A percentile compares a stretch with the other conserved stretches of the same genome.
Evolutionary conservation across 2,888 invertebrate species (phyloP).

Genomic region (Trisateles emortualis): DNA sequence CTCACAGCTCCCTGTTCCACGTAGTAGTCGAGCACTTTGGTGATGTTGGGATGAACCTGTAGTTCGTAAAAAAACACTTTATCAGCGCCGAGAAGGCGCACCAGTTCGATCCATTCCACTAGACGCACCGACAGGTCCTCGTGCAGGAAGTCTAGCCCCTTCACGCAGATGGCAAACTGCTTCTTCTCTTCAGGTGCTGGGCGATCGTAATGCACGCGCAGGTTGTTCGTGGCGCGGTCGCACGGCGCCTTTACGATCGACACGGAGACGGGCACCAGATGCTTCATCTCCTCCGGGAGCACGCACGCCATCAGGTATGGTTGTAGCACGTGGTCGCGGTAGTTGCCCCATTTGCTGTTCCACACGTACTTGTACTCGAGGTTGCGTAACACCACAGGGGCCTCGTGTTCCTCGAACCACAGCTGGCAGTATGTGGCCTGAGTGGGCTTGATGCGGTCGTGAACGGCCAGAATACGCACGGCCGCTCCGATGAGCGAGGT

Average conservation of each 20-base stretch:
- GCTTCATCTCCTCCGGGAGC: slow-evolving; percentile 91
- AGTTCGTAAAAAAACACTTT: slow-evolving; percentile 97
- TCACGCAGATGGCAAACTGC: slow-evolving; percentile 97
- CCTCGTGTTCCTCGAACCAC: slow-evolving; percentile 95
- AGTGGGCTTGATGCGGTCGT: slow-evolving; percentile 95
- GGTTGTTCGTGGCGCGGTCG: slow-evolving; percentile 94
- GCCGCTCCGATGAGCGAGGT: slow-evolving; percentile 93
- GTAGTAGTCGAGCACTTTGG: slow-evolving; percentile 92
- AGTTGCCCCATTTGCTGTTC: slow-evolving; percentile 98
- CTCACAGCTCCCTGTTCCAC: slow-evolving; percentile 89
- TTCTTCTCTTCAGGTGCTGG: slow-evolving; percentile 87
- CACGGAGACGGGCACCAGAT: slow-evolving; percentile 92
- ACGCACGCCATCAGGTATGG: slow-evolving; percentile 96
- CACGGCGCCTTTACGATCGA: slow-evolving; percentile 95
- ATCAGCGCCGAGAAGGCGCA: slow-evolving; percentile 95
- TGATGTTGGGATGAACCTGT: slow-evolving; percentile 96
- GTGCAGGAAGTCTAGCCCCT: slow-evolving; percentile 96
- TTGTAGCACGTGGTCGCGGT: slow-evolving; percentile 96
- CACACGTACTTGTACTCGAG: slow-evolving; percentile 97
- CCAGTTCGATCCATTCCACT: slow-evolving; percentile 97
- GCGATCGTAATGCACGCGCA: slow-evolving; percentile 93
- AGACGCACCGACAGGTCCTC: slow-evolving; percentile 96
- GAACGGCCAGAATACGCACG: slow-evolving; percentile 94
- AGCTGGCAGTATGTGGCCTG: slow-evolving; percentile 94
- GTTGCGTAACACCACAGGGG: slow-evolving; percentile 93